These are phyloP conservation scores for Agrotis ipsilon DNA, from an alignment of 2,888 invertebrate species.

Conservation along the genomic window DNA sequence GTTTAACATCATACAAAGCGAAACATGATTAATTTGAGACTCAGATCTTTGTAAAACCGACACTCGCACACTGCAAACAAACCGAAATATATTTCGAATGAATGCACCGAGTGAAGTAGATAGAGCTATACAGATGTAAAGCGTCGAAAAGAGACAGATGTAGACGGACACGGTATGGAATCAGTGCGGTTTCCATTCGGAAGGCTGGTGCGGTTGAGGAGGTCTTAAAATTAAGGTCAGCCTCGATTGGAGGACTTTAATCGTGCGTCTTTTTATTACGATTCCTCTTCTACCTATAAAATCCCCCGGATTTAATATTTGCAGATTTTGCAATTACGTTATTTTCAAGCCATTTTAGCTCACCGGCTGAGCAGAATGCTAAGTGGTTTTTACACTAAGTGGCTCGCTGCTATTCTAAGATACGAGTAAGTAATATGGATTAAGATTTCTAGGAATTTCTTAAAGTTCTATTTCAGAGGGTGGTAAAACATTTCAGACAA, in stretches of 20 bases:
- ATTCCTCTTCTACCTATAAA: slow-evolving; percentile 23
- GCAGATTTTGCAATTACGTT: slow-evolving; percentile 28
- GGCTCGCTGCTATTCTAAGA: slow-evolving; percentile 38
- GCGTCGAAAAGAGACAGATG: slow-evolving; percentile 51
- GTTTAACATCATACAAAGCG: slow-evolving; percentile 52
- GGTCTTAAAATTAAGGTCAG: slow-evolving; percentile 63
- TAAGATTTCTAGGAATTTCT: slow-evolving; percentile 31
- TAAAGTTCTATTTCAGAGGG: slow-evolving; percentile 17
- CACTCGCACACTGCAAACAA: slow-evolving; percentile 58
- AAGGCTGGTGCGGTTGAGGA: slow-evolving; percentile 68
- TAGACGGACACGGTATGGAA: slow-evolving; percentile 62
- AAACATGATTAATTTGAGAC: slow-evolving; percentile 60
- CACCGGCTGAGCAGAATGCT: slow-evolving; percentile 37
- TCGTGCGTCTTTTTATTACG: slow-evolving; percentile 44
- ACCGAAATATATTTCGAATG: slow-evolving; percentile 59
- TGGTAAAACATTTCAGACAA: slow-evolving; percentile 9
- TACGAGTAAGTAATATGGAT: slow-evolving; percentile 31
- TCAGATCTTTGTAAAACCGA: slow-evolving; percentile 52
- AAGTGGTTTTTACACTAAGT: slow-evolving; percentile 50
- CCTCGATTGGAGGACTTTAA: slow-evolving; percentile 48
- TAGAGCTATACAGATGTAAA: slow-evolving; percentile 24
- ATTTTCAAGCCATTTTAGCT: slow-evolving; percentile 40
- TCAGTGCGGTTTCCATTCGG: slow-evolving; percentile 71
- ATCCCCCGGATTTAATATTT: slow-evolving; percentile 26
- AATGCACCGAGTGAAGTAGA: slow-evolving; percentile 57